Conservation (phyloP, 2,888 invertebrate species). For the Brachynemurus nebulosus region DNA sequence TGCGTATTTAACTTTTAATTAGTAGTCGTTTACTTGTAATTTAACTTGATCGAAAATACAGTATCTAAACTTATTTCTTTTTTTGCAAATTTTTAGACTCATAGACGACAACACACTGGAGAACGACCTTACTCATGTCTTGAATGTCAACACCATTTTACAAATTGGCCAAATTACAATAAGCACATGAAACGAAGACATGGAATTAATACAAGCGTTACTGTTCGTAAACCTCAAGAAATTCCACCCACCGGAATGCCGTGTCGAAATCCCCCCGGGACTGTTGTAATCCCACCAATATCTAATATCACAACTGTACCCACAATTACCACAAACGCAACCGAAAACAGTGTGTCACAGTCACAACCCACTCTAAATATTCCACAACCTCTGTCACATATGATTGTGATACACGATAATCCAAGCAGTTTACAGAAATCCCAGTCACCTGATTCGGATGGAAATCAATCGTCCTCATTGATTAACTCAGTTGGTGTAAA, state of each 20-base stretch:
- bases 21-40: too few relatives aligned
- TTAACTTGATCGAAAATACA: too few relatives aligned
- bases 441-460: too few relatives aligned
- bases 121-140: slow-evolving; percentile 59
- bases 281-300: slow-evolving; percentile 26
- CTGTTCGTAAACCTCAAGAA: slow-evolving; percentile 30
- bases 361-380: too few relatives aligned
- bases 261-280: slow-evolving; percentile 31
- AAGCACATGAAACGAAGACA: slow-evolving; percentile 69
- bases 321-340: neutral
- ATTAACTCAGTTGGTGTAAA: slow-evolving; percentile 5
- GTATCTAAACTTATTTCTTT: too few relatives aligned
- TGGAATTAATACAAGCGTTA: slow-evolving; percentile 35
- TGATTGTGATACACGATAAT: neutral
- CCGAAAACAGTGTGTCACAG: neutral
- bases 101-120: slow-evolving; percentile 40
- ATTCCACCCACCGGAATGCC: slow-evolving; percentile 34
- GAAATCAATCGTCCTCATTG: too few relatives aligned
- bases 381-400: slow-evolving; percentile 2
- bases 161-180: slow-evolving; percentile 72
- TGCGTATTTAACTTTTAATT: too few relatives aligned
- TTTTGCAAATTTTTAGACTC: too few relatives aligned
- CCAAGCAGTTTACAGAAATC: too few relatives aligned
- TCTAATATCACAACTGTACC: neutral
- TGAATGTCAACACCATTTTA: slow-evolving; percentile 59